Evolutionary conservation across 2,888 invertebrate genomes (phyloP).

Genomic region (Mesoligia furuncula): DNA sequence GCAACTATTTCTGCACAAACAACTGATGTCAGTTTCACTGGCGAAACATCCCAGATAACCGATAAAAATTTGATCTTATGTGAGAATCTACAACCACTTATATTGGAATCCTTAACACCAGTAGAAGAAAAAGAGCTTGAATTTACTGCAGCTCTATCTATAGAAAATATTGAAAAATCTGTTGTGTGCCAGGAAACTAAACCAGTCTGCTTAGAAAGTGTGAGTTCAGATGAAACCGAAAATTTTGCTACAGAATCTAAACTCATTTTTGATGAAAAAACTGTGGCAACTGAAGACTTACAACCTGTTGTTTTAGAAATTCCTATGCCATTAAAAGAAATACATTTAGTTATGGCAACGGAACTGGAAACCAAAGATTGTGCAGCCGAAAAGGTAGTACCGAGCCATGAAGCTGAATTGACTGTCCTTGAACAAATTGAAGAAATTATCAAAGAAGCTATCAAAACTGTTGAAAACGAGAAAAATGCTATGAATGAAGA

Average conservation of each 20-base stretch:
- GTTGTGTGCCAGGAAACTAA: conserved; percentile 12
- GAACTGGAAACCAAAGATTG: not conserved
- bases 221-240: conserved; percentile 18
- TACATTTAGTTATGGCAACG: not conserved
- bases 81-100: conserved; percentile 28
- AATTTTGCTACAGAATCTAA: not conserved
- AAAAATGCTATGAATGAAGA: not conserved
- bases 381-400: not conserved
- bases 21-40: not conserved
- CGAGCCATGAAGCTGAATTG: conserved; percentile 5
- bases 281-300: conserved; percentile 5
- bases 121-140: conserved; percentile 12
- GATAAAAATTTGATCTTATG: not conserved
- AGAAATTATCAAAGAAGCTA: conserved; percentile 30
- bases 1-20: not conserved
- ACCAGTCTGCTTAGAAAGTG: conserved; percentile 29
- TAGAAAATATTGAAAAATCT: conserved; percentile 25
- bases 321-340: not conserved
- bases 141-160: not conserved
- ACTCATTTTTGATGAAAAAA: not conserved
- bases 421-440: conserved; percentile 36
- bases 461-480: conserved; percentile 7
- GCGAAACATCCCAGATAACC: not conserved
- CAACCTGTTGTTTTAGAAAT: conserved; percentile 19
- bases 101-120: conserved; percentile 34